Conservation (phyloP, 2,797 vertebrate genomes). For the Rachycentron canadum region DNA sequence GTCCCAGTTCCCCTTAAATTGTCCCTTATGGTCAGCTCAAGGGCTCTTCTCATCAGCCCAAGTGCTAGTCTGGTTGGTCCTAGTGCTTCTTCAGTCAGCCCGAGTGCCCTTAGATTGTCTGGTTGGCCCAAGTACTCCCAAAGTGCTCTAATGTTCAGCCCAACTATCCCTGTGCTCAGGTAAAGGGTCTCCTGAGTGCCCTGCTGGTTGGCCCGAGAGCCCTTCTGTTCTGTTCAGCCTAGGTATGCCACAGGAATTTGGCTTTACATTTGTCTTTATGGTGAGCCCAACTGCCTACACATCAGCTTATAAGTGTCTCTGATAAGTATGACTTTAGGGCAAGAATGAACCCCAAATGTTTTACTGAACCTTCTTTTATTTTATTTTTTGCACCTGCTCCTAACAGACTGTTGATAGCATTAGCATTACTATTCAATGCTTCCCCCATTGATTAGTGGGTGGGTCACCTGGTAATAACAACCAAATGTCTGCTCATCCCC, state of each 20-base stretch:
- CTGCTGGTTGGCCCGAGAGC: not conserved
- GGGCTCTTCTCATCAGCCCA: not conserved
- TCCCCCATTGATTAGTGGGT: not conserved
- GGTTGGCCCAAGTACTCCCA: not conserved
- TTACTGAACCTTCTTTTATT: not conserved
- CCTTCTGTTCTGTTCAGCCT: not conserved
- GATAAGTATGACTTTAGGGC: not conserved
- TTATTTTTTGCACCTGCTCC: not conserved
- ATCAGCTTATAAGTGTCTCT: not conserved
- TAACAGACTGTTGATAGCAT: conserved; percentile 9
- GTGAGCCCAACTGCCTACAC: not conserved
- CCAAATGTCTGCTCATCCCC: conserved; percentile 12
- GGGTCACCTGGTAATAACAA: not conserved
- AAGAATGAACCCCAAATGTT: too few species aligned
- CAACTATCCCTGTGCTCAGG: not conserved
- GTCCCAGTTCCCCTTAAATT: not conserved
- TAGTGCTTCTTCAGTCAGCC: not conserved
- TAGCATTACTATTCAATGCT: not conserved
- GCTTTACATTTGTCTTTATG: not conserved
- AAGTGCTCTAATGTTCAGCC: not conserved
- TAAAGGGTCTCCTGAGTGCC: not conserved
- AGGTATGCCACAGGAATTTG: not conserved
- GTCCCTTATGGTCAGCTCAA: not conserved
- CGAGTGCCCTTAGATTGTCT: not conserved
- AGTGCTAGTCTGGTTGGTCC: not conserved